A percentile compares a stretch with the other conserved stretches of the same genome.
Conservation (phyloP, 2,888 invertebrate species). For the Pammene fasciana region DNA sequence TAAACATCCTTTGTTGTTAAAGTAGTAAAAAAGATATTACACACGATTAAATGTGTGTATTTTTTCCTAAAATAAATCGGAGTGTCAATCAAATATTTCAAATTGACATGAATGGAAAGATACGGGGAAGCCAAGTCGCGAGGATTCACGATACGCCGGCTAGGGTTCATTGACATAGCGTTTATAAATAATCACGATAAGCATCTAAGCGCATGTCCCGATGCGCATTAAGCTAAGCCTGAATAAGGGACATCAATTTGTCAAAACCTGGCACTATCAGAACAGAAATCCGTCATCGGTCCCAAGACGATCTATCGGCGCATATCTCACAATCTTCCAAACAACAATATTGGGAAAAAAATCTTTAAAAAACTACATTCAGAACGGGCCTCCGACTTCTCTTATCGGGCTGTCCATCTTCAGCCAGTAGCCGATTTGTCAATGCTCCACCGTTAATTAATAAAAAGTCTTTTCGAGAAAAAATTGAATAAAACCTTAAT, state of each 20-base stretch:
- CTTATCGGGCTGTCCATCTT: slow-evolving; percentile 77
- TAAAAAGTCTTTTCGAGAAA: slow-evolving; percentile 68
- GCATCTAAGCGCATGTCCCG: slow-evolving; percentile 64
- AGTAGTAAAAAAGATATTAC: too few species aligned
- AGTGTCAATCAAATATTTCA: slow-evolving; percentile 10
- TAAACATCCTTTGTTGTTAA: too few species aligned
- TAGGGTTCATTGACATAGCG: slow-evolving; percentile 36
- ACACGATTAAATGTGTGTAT: too few species aligned
- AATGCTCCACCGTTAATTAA: slow-evolving; percentile 80
- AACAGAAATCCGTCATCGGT: slow-evolving; percentile 76
- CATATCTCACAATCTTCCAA: slow-evolving; percentile 72
- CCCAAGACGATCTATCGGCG: slow-evolving; percentile 68
- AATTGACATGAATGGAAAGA: not conserved
- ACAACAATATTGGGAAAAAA: slow-evolving; percentile 55
- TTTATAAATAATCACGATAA: slow-evolving; percentile 42
- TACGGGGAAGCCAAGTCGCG: not conserved
- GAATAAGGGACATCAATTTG: slow-evolving; percentile 77
- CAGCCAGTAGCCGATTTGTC: slow-evolving; percentile 79
- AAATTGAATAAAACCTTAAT: slow-evolving; percentile 77
- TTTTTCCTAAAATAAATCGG: not conserved
- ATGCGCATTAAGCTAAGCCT: slow-evolving; percentile 62
- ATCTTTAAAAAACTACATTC: slow-evolving; percentile 44
- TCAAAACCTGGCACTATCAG: slow-evolving; percentile 78
- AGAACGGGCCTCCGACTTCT: slow-evolving; percentile 52
- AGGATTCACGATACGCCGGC: slow-evolving; percentile 9